Conservation (phyloP, 2,113 vertebrate genomes). For the Bufo gargarizans region DNA sequence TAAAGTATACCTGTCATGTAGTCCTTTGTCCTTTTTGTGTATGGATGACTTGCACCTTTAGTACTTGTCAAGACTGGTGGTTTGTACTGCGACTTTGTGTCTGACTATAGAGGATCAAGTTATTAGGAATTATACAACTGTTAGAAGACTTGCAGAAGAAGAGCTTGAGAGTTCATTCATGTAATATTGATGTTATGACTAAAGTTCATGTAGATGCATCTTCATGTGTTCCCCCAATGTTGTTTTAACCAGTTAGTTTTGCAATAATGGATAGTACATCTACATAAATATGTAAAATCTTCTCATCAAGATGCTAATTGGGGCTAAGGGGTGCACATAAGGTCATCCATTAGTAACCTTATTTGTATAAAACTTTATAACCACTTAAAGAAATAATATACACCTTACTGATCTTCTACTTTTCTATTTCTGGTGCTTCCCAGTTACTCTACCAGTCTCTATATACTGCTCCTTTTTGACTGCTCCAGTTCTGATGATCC, state of each 20-base stretch:
- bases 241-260: neutral
- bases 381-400: too few relatives aligned
- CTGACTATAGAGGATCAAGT: neutral
- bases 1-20: conserved; percentile 16
- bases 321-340: too few relatives aligned
- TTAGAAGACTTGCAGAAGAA: neutral
- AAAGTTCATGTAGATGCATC: neutral
- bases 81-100: neutral
- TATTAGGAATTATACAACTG: neutral
- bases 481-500: too few relatives aligned
- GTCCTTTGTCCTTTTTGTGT: conserved; percentile 3
- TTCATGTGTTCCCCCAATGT: neutral
- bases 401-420: too few relatives aligned
- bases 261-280: neutral
- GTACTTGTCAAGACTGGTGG: conserved; percentile 10
- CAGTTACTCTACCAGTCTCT: too few relatives aligned
- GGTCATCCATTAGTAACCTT: too few relatives aligned
- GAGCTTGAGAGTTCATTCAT: neutral
- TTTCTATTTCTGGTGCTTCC: too few relatives aligned
- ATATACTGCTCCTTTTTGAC: too few relatives aligned
- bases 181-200: neutral
- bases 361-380: too few relatives aligned
- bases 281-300: neutral
- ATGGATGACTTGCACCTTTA: neutral
- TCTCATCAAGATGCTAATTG: neutral